These are phyloP conservation scores for Sturnira hondurensis DNA, from an alignment of 2,113 vertebrate species.

Conservation along the genomic window DNA sequence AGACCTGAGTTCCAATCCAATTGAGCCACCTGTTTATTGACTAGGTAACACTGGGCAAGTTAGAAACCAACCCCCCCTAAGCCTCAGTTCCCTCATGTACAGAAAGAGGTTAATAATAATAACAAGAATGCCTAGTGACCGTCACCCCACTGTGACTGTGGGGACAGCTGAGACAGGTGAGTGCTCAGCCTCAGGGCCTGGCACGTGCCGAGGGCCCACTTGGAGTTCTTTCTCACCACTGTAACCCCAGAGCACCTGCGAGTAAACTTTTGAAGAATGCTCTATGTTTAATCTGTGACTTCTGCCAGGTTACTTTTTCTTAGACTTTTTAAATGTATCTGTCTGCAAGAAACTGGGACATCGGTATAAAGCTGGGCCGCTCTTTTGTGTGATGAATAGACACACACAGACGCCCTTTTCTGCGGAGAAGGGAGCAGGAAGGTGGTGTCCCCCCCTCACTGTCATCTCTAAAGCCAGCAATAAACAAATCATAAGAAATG, in stretches of 20 bases:
- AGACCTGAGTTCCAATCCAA: neutral
- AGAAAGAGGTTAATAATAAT: neutral
- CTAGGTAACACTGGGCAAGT: neutral
- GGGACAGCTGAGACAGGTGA: neutral
- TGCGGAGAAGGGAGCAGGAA: neutral
- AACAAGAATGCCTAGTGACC: neutral
- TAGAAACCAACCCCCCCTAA: neutral
- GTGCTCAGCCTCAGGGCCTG: neutral
- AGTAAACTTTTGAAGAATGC: neutral
- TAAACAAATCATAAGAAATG: conserved; percentile 63
- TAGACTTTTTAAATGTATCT: neutral
- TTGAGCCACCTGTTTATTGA: neutral
- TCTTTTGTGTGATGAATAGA: neutral
- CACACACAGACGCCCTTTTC: neutral
- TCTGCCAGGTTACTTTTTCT: neutral
- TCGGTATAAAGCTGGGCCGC: neutral
- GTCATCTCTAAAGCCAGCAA: conserved; percentile 40
- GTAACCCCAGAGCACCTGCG: neutral
- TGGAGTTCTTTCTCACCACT: neutral
- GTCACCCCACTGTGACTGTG: neutral
- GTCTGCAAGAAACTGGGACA: neutral
- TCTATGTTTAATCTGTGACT: neutral
- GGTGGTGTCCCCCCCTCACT: conserved; percentile 31
- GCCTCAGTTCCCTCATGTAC: neutral
- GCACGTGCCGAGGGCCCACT: rapidly evolving